Conservation (phyloP, 2,888 invertebrate species). For the Troides aeacus region DNA sequence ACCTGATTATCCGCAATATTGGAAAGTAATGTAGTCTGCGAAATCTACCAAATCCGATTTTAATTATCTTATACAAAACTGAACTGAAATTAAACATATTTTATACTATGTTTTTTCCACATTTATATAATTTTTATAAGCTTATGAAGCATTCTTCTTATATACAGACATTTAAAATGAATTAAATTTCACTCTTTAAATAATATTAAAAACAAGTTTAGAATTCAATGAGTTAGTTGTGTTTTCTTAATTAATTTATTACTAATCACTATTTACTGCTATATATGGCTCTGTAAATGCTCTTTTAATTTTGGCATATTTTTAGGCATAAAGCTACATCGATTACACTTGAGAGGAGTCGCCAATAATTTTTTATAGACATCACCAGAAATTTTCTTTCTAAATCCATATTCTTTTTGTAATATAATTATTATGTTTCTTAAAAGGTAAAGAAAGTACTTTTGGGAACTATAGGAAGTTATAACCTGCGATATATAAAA, state of each 20-base stretch:
- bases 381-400: slow-evolving; percentile 75
- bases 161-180: too few relatives aligned
- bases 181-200: too few relatives aligned
- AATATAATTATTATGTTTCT: not conserved
- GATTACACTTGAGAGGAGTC: slow-evolving; percentile 85
- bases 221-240: not conserved
- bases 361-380: slow-evolving; percentile 79
- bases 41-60: too few relatives aligned
- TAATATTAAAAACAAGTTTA: not conserved
- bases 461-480: not conserved
- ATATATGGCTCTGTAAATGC: slow-evolving; percentile 79
- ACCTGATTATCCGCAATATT: too few relatives aligned
- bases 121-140: too few relatives aligned
- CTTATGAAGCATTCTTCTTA: too few relatives aligned
- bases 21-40: too few relatives aligned
- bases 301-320: slow-evolving; percentile 87
- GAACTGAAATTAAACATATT: too few relatives aligned
- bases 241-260: not conserved
- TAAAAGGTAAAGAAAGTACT: not conserved
- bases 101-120: too few relatives aligned
- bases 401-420: slow-evolving; percentile 75
- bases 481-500: slow-evolving; percentile 9
- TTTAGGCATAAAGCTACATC: slow-evolving; percentile 83
- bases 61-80: too few relatives aligned
- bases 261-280: not conserved